Conservation (phyloP, 2,888 invertebrate genomes). For the Argynnis bischoffii region DNA sequence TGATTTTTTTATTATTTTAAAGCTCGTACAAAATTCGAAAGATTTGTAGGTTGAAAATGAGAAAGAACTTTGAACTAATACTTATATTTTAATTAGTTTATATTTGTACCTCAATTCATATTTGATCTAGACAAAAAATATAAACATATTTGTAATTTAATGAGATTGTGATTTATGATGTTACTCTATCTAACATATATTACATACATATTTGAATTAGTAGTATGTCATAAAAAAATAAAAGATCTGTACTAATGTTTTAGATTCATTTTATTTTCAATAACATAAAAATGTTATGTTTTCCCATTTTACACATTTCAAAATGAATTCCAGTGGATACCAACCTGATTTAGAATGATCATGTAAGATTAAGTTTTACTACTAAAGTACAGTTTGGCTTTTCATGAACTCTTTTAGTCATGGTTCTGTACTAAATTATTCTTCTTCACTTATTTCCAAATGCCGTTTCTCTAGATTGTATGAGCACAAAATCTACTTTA, state of each 20-base stretch:
- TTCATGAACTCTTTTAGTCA: slow-evolving; percentile 64
- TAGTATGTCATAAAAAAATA: slow-evolving; percentile 30
- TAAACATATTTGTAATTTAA: too few relatives aligned
- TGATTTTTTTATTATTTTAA: too few relatives aligned
- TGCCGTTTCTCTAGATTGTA: slow-evolving; percentile 71
- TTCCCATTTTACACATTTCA: slow-evolving; percentile 78
- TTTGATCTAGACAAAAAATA: too few relatives aligned
- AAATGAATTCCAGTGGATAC: slow-evolving; percentile 76
- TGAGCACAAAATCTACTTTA: slow-evolving; percentile 68
- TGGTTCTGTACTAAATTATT: slow-evolving; percentile 60
- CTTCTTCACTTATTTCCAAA: slow-evolving; percentile 82
- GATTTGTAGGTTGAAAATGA: too few relatives aligned
- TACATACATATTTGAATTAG: neutral
- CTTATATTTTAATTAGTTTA: too few relatives aligned
- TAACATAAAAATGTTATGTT: slow-evolving; percentile 83
- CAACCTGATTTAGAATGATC: slow-evolving; percentile 72
- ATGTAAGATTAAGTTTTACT: slow-evolving; percentile 67
- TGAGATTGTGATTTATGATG: too few relatives aligned
- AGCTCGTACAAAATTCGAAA: too few relatives aligned
- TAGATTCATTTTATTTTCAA: slow-evolving; percentile 83
- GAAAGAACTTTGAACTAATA: too few relatives aligned
- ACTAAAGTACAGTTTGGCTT: slow-evolving; percentile 77
- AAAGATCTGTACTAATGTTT: slow-evolving; percentile 62
- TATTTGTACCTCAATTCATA: too few relatives aligned
- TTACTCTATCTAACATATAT: neutral